Percentiles rank a stretch among this genome's conserved stretches.
These are phyloP conservation scores for Acanthornis magna DNA, from an alignment of 2,797 vertebrate genomes.

Conservation along the genomic window DNA sequence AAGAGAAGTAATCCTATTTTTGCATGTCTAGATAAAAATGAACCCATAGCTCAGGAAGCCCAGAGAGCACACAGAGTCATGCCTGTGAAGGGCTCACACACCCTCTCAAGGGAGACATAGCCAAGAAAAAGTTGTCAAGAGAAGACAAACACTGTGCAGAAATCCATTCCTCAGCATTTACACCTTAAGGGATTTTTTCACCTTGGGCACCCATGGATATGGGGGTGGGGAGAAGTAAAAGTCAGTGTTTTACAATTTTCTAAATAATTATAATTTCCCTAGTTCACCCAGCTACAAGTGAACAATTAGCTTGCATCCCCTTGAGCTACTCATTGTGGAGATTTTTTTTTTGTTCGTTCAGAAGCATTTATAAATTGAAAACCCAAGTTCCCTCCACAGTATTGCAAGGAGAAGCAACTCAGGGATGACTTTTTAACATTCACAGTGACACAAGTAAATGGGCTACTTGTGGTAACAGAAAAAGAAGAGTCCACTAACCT, in stretches of 20 bases:
- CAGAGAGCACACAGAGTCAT: not conserved
- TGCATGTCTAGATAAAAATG: not conserved
- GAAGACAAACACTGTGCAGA: not conserved
- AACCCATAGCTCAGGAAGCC: not conserved
- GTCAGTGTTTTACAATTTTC: conserved; percentile 36
- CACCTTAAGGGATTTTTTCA: not conserved
- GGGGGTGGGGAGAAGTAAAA: not conserved
- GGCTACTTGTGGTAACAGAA: not conserved
- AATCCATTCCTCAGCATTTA: not conserved
- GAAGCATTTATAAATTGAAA: conserved; percentile 58
- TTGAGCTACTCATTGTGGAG: conserved; percentile 34
- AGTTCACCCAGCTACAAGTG: conserved; percentile 44
- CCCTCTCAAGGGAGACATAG: not conserved
- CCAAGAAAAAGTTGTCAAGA: not conserved
- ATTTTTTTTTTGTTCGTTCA: conserved; percentile 61
- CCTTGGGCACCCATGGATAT: conserved; percentile 7
- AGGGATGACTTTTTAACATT: not conserved
- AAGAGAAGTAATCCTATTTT: not conserved
- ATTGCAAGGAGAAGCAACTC: not conserved
- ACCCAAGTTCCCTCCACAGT: not conserved
- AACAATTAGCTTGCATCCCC: conserved; percentile 40
- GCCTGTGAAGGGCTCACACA: not conserved
- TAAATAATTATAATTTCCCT: conserved; percentile 64
- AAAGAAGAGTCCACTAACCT: not conserved
- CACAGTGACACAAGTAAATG: not conserved